Base-by-base conservation (phyloP, 2,113 vertebrate genomes). In the Sitta europaea region DNA sequence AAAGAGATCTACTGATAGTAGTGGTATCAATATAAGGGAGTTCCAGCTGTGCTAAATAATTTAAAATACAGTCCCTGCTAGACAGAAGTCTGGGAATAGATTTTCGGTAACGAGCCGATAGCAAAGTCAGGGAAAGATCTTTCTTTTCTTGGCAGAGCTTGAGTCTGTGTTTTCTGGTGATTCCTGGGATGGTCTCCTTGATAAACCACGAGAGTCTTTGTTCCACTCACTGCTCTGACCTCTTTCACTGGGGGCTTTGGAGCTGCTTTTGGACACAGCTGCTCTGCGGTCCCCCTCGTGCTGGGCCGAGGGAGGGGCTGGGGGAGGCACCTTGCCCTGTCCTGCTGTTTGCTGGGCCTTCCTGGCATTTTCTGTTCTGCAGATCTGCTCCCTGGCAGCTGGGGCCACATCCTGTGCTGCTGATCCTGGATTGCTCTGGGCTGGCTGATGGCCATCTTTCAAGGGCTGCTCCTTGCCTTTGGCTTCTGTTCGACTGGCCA, bases 81-180 rank as follows among this genome's bases (percentile, higher is more conserved):
- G 82, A 88, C 21, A 77, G 87, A 85, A 92, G 73, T 38, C 63
- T 74, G 72, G 75, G 88, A 79, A 73, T 1, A 76, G 47, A 83
- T 68, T 86, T 80, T 53, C 29, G 12, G 87, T 59, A 53, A 76
- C 6, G 33, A 91, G 62, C 42, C 16, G 2, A 55, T 15, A 43
- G 55, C 25, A 2, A 25, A 28, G 48, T 97, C 97, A 97, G 65
- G 51, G 50, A 28, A 48, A 91, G 13, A 96, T 80, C 79, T 91
- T 97, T 8, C 97, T 97, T 59, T 47, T 95, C 93, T 98, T 98
- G 25, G 53, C 48, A 19, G 68, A 10, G 23, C n/a, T 66, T 22
- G 79, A 66, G 8, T 92, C 92, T 16, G 38, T 65, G 35, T 23
- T 24, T 19, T 94, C 88, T 11, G 19, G 55, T 1, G 21, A 5